Conservation (phyloP, 2,113 vertebrate genomes). For the Strix uralensis region DNA sequence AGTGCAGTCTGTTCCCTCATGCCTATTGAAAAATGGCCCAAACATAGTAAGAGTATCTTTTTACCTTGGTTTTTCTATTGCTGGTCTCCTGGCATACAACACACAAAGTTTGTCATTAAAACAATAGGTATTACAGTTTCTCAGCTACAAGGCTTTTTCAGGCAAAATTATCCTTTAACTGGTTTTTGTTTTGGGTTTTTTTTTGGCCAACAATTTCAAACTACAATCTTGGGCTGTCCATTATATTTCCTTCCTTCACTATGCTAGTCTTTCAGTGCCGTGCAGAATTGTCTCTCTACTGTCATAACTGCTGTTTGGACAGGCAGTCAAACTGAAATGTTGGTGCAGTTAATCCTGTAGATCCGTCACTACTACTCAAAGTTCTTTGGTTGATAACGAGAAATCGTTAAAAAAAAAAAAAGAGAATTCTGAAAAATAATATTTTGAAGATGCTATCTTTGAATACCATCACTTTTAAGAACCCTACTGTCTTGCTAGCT, state of each 20-base stretch:
- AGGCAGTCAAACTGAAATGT: background rate
- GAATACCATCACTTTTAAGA: background rate
- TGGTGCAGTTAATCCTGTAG: background rate
- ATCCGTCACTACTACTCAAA: background rate
- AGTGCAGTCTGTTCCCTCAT: constrained; percentile 55
- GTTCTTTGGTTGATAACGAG: background rate
- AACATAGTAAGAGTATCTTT: constrained; percentile 67
- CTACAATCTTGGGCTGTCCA: background rate
- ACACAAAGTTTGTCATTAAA: background rate
- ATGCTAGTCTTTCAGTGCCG: background rate
- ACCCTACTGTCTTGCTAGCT: background rate
- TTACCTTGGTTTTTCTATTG: constrained; percentile 71
- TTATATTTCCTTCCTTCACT: background rate
- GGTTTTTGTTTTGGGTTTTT: background rate
- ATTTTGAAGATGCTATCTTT: background rate
- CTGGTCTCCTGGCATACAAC: constrained; percentile 67
- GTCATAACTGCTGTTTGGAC: background rate
- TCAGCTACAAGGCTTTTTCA: background rate
- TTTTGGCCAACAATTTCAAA: background rate
- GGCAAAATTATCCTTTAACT: background rate
- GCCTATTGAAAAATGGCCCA: constrained; percentile 38
- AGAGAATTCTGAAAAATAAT: background rate
- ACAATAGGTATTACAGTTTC: background rate
- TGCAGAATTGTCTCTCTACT: background rate
- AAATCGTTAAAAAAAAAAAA: background rate